Evolutionary conservation across 2,888 invertebrate genomes (phyloP), one percentile per base, ranked within the genome.

Genomic region (Augochlorella aurata): DNA sequence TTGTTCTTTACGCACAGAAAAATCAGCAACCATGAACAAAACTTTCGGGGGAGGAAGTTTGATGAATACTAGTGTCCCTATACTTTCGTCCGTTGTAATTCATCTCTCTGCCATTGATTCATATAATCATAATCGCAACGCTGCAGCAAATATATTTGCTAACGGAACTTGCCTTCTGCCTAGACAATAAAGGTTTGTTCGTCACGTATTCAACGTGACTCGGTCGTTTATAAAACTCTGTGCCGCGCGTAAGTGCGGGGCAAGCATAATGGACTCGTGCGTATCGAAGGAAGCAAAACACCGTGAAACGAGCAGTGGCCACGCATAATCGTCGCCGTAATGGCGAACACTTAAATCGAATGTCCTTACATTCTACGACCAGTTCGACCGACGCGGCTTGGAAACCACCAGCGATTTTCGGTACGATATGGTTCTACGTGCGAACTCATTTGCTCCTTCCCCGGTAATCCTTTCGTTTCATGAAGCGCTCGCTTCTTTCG

Each of bases 241-340:
- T 29, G 61, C 8, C 7, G 16, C 7, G 61, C 29, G 24, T 29
- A 61, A 29, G 16, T 8, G 2, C 16, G 29, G 16, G 24, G 16
- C 29, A 29, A 16, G 14, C 61, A 24, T n/a, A 66, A 44, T 45
- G 66, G 66, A 44, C 38, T n/a, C 66, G 45, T 44, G 66, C 45
- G 44, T n/a, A n/a, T 45, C n/a, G 21, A 66, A 38, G 45, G 38
- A 44, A 66, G 66, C 21, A 21, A 21, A 66, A 44, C 2, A 66
- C 66, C 66, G 66, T 66, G 66, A 66, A 66, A 66, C 18, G 44
- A 44, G 44, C 66, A 14, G 0, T 16, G 61, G 61, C 61, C 61
- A 61, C 29, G 61, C 61, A 61, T 61, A 61, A 61, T 61, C 61
- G 24, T 61, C 61, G 16, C 24, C 61, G 61, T 61, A 61, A 61